phyloP scores from a whole-genome alignment of 2,113 vertebrate genomes.

The Vombatus ursinus region DNA sequence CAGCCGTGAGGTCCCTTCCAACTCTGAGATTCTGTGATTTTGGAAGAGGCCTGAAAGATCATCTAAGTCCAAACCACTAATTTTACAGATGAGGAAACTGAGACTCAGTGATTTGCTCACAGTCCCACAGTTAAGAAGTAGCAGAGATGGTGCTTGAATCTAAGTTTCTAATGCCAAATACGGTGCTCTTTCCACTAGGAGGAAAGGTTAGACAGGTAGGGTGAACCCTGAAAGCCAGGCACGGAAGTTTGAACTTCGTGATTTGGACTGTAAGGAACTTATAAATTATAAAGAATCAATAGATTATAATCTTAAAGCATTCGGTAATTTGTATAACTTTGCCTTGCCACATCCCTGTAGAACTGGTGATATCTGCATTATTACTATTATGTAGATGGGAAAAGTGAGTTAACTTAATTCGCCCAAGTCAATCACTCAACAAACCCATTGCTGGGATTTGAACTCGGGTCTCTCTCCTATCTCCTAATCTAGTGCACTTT shows the following conservation, averaged over 20 bases:
- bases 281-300: neutral
- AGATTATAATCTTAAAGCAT: neutral
- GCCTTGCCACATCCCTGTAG: neutral
- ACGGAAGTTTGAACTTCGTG: neutral
- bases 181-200: neutral
- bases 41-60: neutral
- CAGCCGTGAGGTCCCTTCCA: neutral
- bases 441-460: neutral
- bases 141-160: neutral
- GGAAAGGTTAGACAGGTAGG: neutral
- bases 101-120: neutral
- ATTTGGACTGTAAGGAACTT: neutral
- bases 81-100: neutral
- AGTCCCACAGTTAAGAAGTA: neutral
- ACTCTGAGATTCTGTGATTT: neutral
- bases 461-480: neutral
- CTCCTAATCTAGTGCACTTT: neutral
- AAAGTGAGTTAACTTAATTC: neutral
- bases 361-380: neutral
- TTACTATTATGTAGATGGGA: neutral
- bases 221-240: neutral
- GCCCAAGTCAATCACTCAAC: neutral
- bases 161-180: neutral
- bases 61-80: neutral
- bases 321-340: neutral